phyloP scores from a whole-genome alignment of 2,888 invertebrate genomes.

The Dolichomitus sp. region DNA sequence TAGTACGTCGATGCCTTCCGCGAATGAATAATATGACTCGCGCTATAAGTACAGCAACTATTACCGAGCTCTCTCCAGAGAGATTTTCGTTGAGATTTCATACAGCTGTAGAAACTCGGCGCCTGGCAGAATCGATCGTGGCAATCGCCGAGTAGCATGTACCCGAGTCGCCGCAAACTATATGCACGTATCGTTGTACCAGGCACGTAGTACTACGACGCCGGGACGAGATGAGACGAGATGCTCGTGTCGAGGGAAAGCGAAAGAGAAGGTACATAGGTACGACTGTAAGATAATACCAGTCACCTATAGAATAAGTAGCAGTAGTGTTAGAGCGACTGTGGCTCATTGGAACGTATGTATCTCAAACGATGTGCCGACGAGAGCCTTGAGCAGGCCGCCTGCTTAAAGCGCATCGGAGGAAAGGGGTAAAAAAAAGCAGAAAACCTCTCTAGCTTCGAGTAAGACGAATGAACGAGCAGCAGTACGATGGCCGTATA shows the following conservation, averaged over 20 bases:
- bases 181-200: conserved; percentile 29
- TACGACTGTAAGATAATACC: conserved; percentile 17
- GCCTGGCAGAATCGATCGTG: conserved; percentile 36
- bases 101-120: conserved; percentile 40
- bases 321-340: neutral
- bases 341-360: conserved; percentile 37
- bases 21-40: conserved; percentile 26
- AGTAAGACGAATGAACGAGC: conserved; percentile 11
- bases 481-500: neutral
- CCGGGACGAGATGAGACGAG: conserved; percentile 17
- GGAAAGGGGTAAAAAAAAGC: conserved; percentile 15
- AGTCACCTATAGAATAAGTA: conserved; percentile 17
- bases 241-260: conserved; percentile 42
- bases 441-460: conserved; percentile 6
- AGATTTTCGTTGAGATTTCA: conserved; percentile 35
- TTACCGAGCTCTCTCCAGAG: conserved; percentile 26
- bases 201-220: conserved; percentile 35
- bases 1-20: neutral
- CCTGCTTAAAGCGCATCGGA: conserved; percentile 2
- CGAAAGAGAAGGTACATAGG: conserved; percentile 47
- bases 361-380: conserved; percentile 48
- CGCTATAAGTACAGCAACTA: neutral
- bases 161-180: conserved; percentile 25
- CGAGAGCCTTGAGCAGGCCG: conserved; percentile 19
- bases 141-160: conserved; percentile 41